Conservation (phyloP, 2,888 invertebrate genomes). For the Lithophane leautieri region DNA sequence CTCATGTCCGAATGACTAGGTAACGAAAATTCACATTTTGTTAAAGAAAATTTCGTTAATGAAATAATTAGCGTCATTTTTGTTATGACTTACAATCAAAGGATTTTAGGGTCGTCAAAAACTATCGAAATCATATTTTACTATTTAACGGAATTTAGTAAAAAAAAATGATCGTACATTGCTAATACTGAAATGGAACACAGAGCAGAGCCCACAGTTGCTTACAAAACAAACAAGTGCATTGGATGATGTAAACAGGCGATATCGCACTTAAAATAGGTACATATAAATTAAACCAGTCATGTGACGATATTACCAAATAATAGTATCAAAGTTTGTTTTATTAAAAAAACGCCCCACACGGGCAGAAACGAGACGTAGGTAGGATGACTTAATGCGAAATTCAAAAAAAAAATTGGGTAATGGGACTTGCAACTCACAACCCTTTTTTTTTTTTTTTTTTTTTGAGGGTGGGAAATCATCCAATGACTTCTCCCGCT, state of each 20-base stretch:
- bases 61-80: constrained; percentile 15
- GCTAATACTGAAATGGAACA: not conserved
- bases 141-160: not conserved
- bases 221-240: not conserved
- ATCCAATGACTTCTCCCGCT: too few species aligned
- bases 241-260: not conserved
- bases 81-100: constrained; percentile 36
- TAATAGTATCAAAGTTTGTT: too few species aligned
- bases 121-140: not conserved
- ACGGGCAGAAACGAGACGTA: too few species aligned
- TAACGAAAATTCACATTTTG: not conserved
- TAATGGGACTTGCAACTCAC: too few species aligned
- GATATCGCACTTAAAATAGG: not conserved
- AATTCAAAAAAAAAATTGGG: too few species aligned
- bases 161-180: not conserved
- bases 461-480: too few species aligned
- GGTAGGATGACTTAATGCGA: too few species aligned
- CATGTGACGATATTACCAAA: too few species aligned
- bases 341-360: too few species aligned
- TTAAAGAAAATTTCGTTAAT: not conserved
- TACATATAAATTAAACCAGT: not conserved
- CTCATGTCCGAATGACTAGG: not conserved
- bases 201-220: too few species aligned
- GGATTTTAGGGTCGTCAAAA: constrained; percentile 44
- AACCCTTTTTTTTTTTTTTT: too few species aligned